These are phyloP conservation scores for Bubalus kerabau DNA, from an alignment of 2,113 vertebrate genomes.

Conservation along the genomic window DNA sequence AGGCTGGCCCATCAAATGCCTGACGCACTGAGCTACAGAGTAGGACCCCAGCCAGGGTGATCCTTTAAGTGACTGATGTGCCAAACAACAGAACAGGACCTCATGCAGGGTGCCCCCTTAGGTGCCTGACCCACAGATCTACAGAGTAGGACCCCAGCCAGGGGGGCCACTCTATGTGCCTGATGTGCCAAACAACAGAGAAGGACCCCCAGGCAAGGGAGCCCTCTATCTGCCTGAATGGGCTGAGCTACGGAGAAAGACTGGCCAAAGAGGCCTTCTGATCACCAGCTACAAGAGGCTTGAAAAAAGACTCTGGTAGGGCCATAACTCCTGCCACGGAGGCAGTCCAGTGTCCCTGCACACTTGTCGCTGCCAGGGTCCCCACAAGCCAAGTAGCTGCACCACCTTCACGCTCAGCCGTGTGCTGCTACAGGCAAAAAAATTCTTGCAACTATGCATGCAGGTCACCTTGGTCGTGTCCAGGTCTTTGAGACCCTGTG, in stretches of 20 bases:
- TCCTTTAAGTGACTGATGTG: neutral
- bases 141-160: neutral
- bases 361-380: neutral
- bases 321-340: neutral
- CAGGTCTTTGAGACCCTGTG: neutral
- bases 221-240: neutral
- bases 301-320: neutral
- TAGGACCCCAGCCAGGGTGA: neutral
- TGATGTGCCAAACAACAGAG: neutral
- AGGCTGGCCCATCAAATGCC: neutral
- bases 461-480: neutral
- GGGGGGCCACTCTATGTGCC: neutral
- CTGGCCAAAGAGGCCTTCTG: neutral
- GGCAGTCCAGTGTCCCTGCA: neutral
- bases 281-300: neutral
- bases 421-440: neutral
- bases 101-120: neutral
- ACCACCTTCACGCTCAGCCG: neutral
- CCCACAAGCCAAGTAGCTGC: neutral
- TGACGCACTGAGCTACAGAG: neutral
- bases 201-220: neutral
- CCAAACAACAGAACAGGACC: neutral
- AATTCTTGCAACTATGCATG: neutral
- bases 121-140: neutral
- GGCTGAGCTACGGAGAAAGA: neutral